Conservation (phyloP, 2,113 vertebrate species). For the Sinocyclocheilus maitianheensis region DNA sequence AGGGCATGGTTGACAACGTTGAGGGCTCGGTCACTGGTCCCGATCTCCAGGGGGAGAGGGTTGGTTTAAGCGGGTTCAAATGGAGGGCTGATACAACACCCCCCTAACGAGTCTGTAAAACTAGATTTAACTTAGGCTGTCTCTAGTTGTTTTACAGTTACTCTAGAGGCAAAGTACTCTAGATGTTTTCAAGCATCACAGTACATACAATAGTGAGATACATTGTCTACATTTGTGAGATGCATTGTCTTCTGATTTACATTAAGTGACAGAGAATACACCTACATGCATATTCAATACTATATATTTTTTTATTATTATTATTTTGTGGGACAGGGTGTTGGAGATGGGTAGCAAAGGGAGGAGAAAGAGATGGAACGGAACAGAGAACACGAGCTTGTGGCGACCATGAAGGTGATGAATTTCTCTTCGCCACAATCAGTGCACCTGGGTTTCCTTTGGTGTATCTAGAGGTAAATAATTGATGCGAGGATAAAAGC, state of each 20-base stretch:
- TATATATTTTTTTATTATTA: conserved; percentile 2
- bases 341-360: conserved; percentile 12
- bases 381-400: too few relatives aligned
- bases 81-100: too few relatives aligned
- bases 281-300: too few relatives aligned
- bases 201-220: not conserved
- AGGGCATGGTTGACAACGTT: conserved; percentile 57
- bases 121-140: not conserved
- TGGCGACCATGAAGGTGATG: too few relatives aligned
- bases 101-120: not conserved
- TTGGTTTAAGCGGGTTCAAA: too few relatives aligned
- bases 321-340: conserved; percentile 9
- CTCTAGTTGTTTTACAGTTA: not conserved
- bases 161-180: not conserved
- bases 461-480: too few relatives aligned
- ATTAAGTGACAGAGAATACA: too few relatives aligned
- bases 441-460: too few relatives aligned
- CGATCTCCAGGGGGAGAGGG: conserved; percentile 76
- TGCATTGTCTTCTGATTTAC: too few relatives aligned
- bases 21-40: conserved; percentile 85
- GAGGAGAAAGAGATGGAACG: not conserved
- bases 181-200: not conserved
- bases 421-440: too few relatives aligned
- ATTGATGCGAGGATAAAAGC: too few relatives aligned
- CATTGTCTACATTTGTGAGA: too few relatives aligned